A percentile compares a stretch with the other conserved stretches of the same genome.
phyloP scores from a whole-genome alignment of 2,888 invertebrate genomes.

The Dione juno region DNA sequence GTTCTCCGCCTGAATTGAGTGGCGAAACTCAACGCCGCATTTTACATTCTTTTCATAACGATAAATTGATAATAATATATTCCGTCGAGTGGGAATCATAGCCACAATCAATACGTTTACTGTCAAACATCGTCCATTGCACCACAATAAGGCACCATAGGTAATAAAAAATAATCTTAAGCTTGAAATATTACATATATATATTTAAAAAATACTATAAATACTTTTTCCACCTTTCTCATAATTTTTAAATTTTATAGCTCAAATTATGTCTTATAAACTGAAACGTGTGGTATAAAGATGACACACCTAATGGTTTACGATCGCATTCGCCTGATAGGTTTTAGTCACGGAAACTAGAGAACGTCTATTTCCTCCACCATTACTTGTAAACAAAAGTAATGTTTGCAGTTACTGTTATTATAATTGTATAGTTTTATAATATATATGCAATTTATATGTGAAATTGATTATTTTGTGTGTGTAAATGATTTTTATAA shows the following conservation, averaged over 20 bases:
- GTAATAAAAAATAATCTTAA: no score
- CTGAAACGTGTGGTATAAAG: constrained; percentile 37
- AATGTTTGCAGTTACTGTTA: constrained; percentile 11
- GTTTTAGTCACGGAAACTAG: constrained; percentile 41
- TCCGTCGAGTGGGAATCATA: background rate
- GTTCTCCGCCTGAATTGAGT: no score
- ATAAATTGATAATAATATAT: background rate
- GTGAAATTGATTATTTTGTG: background rate
- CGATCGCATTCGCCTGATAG: constrained; percentile 38
- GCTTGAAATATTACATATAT: no score
- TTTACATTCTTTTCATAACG: background rate
- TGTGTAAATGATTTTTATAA: background rate
- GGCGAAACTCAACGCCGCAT: background rate
- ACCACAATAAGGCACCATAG: no score
- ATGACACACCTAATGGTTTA: constrained; percentile 39
- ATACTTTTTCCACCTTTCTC: constrained; percentile 15
- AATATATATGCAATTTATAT: background rate
- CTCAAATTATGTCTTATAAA: constrained; percentile 30
- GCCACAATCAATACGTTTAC: background rate
- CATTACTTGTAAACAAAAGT: constrained; percentile 33
- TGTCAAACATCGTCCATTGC: no score
- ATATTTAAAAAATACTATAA: background rate
- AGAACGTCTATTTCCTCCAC: constrained; percentile 38
- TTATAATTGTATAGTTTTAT: background rate
- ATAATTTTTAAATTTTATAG: constrained; percentile 16